Percentiles rank a stretch among this genome's conserved stretches.
Evolutionary conservation across 2,888 invertebrate species (phyloP).

Genomic region (Andrena minutula): DNA sequence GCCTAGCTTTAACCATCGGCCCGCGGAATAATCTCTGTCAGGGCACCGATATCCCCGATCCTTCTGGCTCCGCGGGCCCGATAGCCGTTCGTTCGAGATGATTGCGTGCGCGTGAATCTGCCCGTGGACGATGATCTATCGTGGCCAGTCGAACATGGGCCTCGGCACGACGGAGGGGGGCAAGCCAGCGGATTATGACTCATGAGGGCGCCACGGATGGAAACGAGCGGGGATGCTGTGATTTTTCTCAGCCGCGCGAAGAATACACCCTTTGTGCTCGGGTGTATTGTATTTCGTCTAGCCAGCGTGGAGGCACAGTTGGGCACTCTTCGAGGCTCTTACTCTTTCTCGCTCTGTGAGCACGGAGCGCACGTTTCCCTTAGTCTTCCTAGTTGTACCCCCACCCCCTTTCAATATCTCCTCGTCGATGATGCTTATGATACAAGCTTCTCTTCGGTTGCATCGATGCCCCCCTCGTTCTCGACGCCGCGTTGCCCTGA

Average conservation of each 20-base stretch:
- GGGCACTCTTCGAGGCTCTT: neutral
- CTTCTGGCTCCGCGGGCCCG: slow-evolving; percentile 32
- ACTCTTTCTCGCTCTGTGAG: neutral
- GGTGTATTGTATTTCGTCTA: slow-evolving; percentile 40
- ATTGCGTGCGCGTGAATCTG: slow-evolving; percentile 79
- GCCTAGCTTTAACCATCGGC: slow-evolving; percentile 73
- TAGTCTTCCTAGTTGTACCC: neutral
- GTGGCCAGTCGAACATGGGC: slow-evolving; percentile 62
- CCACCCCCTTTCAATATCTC: neutral
- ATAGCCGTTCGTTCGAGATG: slow-evolving; percentile 68
- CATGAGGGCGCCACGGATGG: slow-evolving; percentile 71
- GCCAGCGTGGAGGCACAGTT: neutral
- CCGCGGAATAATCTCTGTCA: slow-evolving; percentile 75
- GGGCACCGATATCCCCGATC: slow-evolving; percentile 72
- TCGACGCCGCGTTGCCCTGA: neutral
- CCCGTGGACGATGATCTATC: slow-evolving; percentile 78
- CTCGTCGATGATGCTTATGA: slow-evolving; percentile 23
- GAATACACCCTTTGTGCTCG: slow-evolving; percentile 68
- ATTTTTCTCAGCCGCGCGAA: slow-evolving; percentile 70
- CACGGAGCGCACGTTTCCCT: neutral
- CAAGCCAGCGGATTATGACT: slow-evolving; percentile 71
- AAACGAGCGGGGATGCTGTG: slow-evolving; percentile 60
- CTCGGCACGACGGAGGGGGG: slow-evolving; percentile 26
- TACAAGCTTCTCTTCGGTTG: slow-evolving; percentile 2
- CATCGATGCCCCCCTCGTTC: neutral